phyloP scores from a whole-genome alignment of 2,888 invertebrate genomes.

The Dioctria rufipes region DNA sequence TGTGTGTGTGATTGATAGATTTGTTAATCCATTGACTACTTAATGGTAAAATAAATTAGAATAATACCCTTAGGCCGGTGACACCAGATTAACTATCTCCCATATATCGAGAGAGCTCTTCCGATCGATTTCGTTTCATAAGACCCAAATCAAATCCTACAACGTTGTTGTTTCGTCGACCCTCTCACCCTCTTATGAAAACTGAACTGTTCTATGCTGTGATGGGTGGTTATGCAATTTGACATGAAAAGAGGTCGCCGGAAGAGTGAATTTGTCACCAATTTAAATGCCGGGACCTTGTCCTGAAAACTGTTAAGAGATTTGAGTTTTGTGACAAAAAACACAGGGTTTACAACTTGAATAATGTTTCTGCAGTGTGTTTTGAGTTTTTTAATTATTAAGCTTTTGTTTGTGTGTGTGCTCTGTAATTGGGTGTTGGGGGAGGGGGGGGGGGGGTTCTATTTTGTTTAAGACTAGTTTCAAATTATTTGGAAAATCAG shows the following conservation, averaged over 20 bases:
- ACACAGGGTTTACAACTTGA: neutral
- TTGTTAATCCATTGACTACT: too few species aligned
- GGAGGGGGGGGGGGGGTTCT: too few species aligned
- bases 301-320: neutral
- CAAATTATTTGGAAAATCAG: too few species aligned
- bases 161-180: neutral
- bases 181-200: too few species aligned
- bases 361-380: too few species aligned
- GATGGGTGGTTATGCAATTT: constrained; percentile 39
- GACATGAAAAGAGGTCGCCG: constrained; percentile 21
- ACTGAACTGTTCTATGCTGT: neutral
- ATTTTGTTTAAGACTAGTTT: too few species aligned
- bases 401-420: too few species aligned
- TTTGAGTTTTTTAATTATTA: too few species aligned
- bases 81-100: constrained; percentile 42
- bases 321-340: constrained; percentile 13
- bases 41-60: too few species aligned
- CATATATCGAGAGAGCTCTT: neutral
- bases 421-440: too few species aligned
- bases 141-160: constrained; percentile 2
- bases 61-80: neutral
- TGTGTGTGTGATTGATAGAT: too few species aligned
- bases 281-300: neutral
- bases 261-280: neutral
- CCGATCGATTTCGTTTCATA: constrained; percentile 41